Percentiles rank a stretch among this genome's conserved stretches.
phyloP scores from a whole-genome alignment of 2,888 invertebrate species.

The Leptinotarsa juncta region DNA sequence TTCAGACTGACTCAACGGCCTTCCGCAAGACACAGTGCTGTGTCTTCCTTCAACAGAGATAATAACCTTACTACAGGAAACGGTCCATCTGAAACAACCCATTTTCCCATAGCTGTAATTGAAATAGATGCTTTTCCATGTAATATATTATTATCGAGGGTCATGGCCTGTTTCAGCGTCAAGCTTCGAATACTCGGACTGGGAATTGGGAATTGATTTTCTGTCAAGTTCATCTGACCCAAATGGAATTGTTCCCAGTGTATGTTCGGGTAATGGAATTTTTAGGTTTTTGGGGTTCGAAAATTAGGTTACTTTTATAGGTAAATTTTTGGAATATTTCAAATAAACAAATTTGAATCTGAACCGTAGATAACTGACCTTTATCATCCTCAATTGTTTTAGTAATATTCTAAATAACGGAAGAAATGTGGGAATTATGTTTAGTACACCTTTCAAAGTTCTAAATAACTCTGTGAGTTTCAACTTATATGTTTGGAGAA shows the following conservation, averaged over 20 bases:
- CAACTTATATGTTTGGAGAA: too few relatives aligned
- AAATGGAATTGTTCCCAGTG: background rate
- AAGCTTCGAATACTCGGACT: background rate
- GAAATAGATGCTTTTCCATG: background rate
- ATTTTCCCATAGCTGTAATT: slow-evolving; percentile 3
- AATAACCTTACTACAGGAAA: background rate
- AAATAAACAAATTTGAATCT: too few relatives aligned
- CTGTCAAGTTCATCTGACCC: background rate
- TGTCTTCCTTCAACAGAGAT: background rate
- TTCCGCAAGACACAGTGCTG: background rate
- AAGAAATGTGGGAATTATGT: too few relatives aligned
- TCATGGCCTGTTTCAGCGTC: slow-evolving; percentile 12
- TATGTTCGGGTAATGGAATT: background rate
- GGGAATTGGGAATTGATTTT: slow-evolving; percentile 11
- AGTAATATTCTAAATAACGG: too few relatives aligned
- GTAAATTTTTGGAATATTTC: too few relatives aligned
- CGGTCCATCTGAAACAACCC: background rate
- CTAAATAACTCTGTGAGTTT: too few relatives aligned
- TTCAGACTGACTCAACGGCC: background rate
- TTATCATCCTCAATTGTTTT: too few relatives aligned
- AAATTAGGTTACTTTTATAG: too few relatives aligned
- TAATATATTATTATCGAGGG: slow-evolving; percentile 2
- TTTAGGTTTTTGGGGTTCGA: too few relatives aligned
- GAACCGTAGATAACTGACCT: too few relatives aligned
- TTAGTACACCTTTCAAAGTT: too few relatives aligned